phyloP scores from a whole-genome alignment of 92 coral and sea anemone genomes.

The Palythoa heliodiscus region DNA sequence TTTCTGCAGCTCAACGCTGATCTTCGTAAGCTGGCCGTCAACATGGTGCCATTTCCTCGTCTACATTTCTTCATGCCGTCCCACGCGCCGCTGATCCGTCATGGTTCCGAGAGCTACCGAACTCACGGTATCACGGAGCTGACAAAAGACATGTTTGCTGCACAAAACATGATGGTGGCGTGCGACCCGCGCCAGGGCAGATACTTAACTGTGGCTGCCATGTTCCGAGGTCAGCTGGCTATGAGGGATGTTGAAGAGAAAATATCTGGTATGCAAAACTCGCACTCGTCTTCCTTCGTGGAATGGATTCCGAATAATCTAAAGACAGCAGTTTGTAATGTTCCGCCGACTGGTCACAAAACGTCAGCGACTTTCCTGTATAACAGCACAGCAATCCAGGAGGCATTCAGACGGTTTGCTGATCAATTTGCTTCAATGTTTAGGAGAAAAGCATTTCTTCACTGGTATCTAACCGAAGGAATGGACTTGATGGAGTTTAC shows the following conservation, averaged over 20 bases:
- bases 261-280: constrained; percentile 84
- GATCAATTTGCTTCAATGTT: constrained; percentile 98
- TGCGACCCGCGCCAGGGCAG: constrained; percentile 97
- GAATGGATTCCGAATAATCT: constrained; percentile 99
- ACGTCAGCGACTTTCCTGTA: constrained; percentile 93
- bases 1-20: constrained; percentile 86
- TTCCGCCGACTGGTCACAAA: constrained; percentile 88
- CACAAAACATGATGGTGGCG: constrained; percentile 99
- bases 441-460: constrained; percentile 91
- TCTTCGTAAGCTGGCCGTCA: constrained; percentile 90
- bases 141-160: constrained; percentile 89
- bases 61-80: constrained; percentile 96
- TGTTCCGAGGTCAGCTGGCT: constrained; percentile 95
- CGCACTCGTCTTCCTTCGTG: constrained; percentile 86
- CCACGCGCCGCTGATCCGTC: constrained; percentile 91
- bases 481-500: constrained; percentile 98
- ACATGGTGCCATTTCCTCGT: constrained; percentile 97
- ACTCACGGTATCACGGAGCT: constrained; percentile 86
- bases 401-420: constrained; percentile 86
- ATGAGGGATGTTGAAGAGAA: constrained; percentile 96
- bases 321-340: constrained; percentile 95
- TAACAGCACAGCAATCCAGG: constrained; percentile 97
- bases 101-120: constrained; percentile 69
- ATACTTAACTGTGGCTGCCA: constrained; percentile 93
- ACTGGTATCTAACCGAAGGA: constrained; percentile 97